Conservation (phyloP, 2,113 vertebrate genomes). For the Paradoxurus hermaphroditus region DNA sequence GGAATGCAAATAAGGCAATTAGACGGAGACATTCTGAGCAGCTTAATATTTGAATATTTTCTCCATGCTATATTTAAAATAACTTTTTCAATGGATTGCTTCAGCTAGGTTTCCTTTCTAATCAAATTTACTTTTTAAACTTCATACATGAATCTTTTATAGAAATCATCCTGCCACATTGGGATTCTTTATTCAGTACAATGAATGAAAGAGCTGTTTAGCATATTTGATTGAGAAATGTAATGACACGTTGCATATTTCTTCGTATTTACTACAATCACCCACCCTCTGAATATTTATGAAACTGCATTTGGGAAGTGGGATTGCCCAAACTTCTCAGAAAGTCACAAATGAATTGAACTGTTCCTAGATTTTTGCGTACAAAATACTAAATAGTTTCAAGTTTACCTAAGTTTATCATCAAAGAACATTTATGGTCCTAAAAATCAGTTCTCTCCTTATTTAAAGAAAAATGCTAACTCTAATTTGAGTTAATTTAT, state of each 20-base stretch:
- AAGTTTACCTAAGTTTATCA: slow-evolving; percentile 58
- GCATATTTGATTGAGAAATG: slow-evolving; percentile 73
- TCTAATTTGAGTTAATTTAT: background rate
- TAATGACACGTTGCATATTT: slow-evolving; percentile 65
- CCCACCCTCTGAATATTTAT: slow-evolving; percentile 64
- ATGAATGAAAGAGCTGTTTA: slow-evolving; percentile 71
- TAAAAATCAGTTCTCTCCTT: slow-evolving; percentile 8
- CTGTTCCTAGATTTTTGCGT: slow-evolving; percentile 52
- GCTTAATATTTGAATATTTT: slow-evolving; percentile 65
- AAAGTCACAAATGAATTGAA: slow-evolving; percentile 62
- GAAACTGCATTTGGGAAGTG: slow-evolving; percentile 53
- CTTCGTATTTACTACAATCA: slow-evolving; percentile 72
- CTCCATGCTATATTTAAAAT: slow-evolving; percentile 54
- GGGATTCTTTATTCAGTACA: slow-evolving; percentile 61
- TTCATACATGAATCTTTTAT: slow-evolving; percentile 63
- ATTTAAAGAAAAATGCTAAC: slow-evolving; percentile 19
- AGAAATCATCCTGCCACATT: slow-evolving; percentile 57
- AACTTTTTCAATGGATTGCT: slow-evolving; percentile 45
- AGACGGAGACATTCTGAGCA: slow-evolving; percentile 56
- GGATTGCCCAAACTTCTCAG: slow-evolving; percentile 45
- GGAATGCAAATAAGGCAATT: slow-evolving; percentile 78
- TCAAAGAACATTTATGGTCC: slow-evolving; percentile 3
- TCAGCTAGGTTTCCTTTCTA: slow-evolving; percentile 64
- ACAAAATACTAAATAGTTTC: slow-evolving; percentile 47
- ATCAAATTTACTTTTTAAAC: slow-evolving; percentile 67